A percentile compares a stretch with the other conserved stretches of the same genome.
phyloP scores from a whole-genome alignment of 2,797 vertebrate genomes.

The Agapornis canus region DNA sequence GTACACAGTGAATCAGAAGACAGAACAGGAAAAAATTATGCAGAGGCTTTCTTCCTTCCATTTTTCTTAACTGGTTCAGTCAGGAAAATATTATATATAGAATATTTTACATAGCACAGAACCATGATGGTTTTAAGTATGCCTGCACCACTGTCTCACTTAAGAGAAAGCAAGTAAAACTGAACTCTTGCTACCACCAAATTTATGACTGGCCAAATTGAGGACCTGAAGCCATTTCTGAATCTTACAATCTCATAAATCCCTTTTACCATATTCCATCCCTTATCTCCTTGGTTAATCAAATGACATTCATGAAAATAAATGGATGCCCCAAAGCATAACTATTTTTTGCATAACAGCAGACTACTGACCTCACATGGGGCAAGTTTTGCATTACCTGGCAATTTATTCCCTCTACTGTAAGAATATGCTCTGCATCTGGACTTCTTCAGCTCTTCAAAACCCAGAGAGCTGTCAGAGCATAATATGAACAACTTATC shows the following conservation, averaged over 20 bases:
- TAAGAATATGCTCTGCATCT: background rate
- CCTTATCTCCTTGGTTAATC: background rate
- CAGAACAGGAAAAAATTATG: background rate
- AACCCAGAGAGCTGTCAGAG: background rate
- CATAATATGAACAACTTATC: background rate
- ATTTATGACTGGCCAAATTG: background rate
- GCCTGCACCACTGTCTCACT: background rate
- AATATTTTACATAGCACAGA: background rate
- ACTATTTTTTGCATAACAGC: background rate
- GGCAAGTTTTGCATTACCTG: background rate
- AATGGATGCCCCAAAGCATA: background rate
- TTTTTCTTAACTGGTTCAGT: background rate
- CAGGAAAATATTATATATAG: background rate
- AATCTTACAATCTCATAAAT: accelerated
- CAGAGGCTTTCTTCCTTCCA: background rate
- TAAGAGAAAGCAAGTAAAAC: background rate
- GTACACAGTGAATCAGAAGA: background rate
- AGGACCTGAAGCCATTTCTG: background rate
- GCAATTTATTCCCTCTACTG: constrained; percentile 22
- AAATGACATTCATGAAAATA: background rate
- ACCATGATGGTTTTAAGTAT: background rate
- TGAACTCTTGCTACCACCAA: background rate
- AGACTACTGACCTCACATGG: background rate
- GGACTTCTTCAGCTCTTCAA: background rate
- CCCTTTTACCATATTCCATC: background rate